phyloP scores from a whole-genome alignment of 2,797 vertebrate species.

The Sciaenops ocellatus region DNA sequence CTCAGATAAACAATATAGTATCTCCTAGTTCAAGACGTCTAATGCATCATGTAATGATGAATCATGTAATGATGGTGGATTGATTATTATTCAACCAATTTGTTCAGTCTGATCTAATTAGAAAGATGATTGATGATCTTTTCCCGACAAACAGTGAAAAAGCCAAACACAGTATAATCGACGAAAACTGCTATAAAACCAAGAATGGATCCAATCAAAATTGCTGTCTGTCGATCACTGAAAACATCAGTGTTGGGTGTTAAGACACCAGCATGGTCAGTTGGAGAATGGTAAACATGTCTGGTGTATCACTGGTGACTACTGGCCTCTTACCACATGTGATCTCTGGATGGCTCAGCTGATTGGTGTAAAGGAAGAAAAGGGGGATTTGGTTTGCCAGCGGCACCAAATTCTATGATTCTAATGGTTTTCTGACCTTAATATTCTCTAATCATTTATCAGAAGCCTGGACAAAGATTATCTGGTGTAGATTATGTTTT shows the following conservation, averaged over 20 bases:
- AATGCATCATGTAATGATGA: not conserved
- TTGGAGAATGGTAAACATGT: constrained; percentile 25
- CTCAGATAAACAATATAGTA: not conserved
- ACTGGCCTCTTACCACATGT: constrained; percentile 63
- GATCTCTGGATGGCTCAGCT: constrained; percentile 51
- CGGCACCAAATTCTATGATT: constrained; percentile 77
- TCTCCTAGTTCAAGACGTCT: not conserved
- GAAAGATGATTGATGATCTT: not conserved
- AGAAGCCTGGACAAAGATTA: constrained; percentile 82
- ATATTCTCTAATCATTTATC: constrained; percentile 84
- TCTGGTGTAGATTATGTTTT: constrained; percentile 81
- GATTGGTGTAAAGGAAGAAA: constrained; percentile 62
- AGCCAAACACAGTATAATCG: not conserved
- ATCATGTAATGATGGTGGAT: not conserved
- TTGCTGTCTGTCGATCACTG: not conserved
- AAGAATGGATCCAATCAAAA: no score
- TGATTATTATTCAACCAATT: not conserved
- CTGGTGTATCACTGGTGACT: constrained; percentile 38
- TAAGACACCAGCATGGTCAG: not conserved
- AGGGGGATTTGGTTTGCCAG: constrained; percentile 54
- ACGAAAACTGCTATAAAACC: no score
- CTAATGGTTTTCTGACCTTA: constrained; percentile 87
- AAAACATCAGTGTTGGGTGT: not conserved
- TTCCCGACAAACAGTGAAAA: not conserved
- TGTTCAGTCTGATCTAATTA: no score